Percentiles rank a stretch among this genome's conserved stretches.
Evolutionary conservation across 2,113 vertebrate species (phyloP).

Genomic region (human): GRCh38 chr6:13980001-13980500

Average conservation of each 20-base stretch:
- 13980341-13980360: background rate
- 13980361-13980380: background rate
- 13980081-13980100: background rate
- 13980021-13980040: slow-evolving; percentile 55
- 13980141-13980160: background rate
- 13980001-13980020: slow-evolving; percentile 44
- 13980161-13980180: background rate
- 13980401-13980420: background rate
- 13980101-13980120: background rate
- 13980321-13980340: slow-evolving; percentile 28
- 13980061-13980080: slow-evolving; percentile 42
- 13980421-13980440: background rate
- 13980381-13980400: background rate
- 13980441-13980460: background rate
- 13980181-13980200: slow-evolving; percentile 27
- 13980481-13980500: background rate
- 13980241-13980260: background rate
- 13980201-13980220: background rate
- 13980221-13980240: no score
- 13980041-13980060: slow-evolving; percentile 39
- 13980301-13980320: background rate
- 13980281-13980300: background rate
- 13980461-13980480: slow-evolving; percentile 4
- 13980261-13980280: background rate
- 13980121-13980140: background rate